These are phyloP conservation scores for Lucilia sericata DNA, from an alignment of 1,140 invertebrate genomes.

Conservation along the genomic window DNA sequence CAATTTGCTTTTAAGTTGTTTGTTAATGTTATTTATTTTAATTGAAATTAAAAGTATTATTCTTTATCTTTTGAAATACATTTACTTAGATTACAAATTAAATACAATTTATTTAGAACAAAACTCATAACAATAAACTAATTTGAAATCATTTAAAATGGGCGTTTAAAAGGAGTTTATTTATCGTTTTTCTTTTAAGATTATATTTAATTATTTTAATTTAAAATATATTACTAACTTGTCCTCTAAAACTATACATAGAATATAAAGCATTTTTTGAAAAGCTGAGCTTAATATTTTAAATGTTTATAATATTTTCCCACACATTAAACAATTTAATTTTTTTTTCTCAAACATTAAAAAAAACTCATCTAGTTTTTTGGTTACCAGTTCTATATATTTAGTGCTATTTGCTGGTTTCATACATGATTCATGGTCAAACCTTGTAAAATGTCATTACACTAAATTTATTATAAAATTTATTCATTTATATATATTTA, in stretches of 20 bases:
- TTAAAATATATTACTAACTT: too few species aligned
- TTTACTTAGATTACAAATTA: not conserved
- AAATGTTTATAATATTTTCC: not conserved
- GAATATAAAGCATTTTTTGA: too few species aligned
- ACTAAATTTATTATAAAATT: not conserved
- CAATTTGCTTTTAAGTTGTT: slow-evolving; percentile 16
- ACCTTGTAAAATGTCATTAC: slow-evolving; percentile 25
- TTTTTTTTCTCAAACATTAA: not conserved
- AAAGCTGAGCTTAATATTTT: too few species aligned
- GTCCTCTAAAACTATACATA: too few species aligned
- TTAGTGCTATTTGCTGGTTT: not conserved
- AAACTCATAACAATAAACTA: not conserved
- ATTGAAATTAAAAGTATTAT: not conserved
- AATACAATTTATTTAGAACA: slow-evolving; percentile 8
- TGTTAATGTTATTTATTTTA: not conserved
- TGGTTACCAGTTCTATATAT: not conserved
- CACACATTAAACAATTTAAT: not conserved
- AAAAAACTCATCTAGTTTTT: slow-evolving; percentile 15
- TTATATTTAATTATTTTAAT: too few species aligned
- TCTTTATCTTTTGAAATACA: too few species aligned
- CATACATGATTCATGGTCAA: not conserved
- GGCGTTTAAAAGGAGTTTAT: not conserved
- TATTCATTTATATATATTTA: not conserved
- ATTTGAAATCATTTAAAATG: not conserved
- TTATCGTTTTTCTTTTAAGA: too few species aligned